A percentile compares a stretch with the other conserved stretches of the same genome.
These are phyloP conservation scores for Stegodyphus mimosarum DNA, from an alignment of 1,140 invertebrate species.

Conservation along the genomic window DNA sequence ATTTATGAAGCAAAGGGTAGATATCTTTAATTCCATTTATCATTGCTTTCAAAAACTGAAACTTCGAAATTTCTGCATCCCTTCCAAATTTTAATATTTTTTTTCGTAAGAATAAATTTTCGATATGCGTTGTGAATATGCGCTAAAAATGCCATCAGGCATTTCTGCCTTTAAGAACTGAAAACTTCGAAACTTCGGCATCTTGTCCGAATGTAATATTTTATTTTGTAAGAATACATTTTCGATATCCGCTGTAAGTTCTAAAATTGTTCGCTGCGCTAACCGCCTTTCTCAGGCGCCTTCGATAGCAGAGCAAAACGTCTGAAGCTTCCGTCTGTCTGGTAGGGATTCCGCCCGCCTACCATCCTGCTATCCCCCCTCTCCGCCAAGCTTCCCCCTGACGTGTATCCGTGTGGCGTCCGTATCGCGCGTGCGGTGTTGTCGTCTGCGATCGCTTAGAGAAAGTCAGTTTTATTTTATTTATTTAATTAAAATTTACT, in stretches of 20 bases:
- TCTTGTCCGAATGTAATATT: no score
- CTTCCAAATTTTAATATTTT: neutral
- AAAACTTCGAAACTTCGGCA: no score
- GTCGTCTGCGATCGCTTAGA: neutral
- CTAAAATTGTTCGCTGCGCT: neutral
- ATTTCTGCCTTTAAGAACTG: no score
- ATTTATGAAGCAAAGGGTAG: no score
- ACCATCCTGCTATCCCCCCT: neutral
- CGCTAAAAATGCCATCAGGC: no score
- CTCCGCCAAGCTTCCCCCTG: neutral
- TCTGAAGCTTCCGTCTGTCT: slow-evolving; percentile 31
- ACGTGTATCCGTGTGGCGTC: slow-evolving; percentile 37
- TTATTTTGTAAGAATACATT: no score
- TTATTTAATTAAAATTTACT: neutral
- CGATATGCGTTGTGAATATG: no score
- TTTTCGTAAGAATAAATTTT: no score
- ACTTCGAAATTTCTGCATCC: neutral
- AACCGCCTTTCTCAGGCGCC: slow-evolving; percentile 8
- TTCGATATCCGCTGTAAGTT: no score
- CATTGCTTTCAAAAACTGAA: no score
- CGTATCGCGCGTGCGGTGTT: neutral
- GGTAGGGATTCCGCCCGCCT: slow-evolving; percentile 33
- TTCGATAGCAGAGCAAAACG: slow-evolving; percentile 23
- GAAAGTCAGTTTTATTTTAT: neutral
- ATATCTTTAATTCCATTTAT: no score